These are phyloP conservation scores for Phalacrocorax carbo DNA, from an alignment of 2,113 vertebrate species.

Conservation along the genomic window DNA sequence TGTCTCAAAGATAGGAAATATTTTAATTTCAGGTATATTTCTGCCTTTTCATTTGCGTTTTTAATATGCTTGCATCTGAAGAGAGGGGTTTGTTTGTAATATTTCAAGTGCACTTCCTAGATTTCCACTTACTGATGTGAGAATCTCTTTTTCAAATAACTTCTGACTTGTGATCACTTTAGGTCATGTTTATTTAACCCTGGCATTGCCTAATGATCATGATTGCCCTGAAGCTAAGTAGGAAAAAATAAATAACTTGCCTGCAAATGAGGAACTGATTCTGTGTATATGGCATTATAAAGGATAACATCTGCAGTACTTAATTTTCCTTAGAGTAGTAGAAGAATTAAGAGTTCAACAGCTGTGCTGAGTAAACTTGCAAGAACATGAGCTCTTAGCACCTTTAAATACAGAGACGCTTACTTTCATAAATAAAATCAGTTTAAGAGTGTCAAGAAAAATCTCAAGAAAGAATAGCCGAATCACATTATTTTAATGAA, in stretches of 20 bases:
- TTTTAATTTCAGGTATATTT: background rate
- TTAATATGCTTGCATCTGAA: background rate
- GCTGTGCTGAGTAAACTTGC: background rate
- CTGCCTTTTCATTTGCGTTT: background rate
- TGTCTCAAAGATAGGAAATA: background rate
- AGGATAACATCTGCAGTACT: constrained; percentile 3
- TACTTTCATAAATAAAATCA: background rate
- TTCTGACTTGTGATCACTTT: background rate
- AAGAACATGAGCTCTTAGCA: background rate
- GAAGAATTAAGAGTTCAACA: background rate
- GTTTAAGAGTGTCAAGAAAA: background rate
- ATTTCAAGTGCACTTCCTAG: background rate
- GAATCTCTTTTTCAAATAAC: constrained; percentile 10
- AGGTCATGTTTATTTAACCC: constrained; percentile 41
- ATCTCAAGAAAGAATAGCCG: background rate
- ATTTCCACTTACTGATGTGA: background rate
- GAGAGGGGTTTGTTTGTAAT: background rate
- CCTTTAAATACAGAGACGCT: background rate
- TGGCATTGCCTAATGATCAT: background rate
- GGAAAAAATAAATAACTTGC: background rate
- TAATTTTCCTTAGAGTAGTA: background rate
- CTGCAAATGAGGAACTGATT: constrained; percentile 21
- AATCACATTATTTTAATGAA: background rate
- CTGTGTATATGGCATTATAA: background rate
- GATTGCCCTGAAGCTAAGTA: background rate